Evolutionary conservation across 2,888 invertebrate genomes (phyloP).

Genomic region (Dryobotodes eremita): DNA sequence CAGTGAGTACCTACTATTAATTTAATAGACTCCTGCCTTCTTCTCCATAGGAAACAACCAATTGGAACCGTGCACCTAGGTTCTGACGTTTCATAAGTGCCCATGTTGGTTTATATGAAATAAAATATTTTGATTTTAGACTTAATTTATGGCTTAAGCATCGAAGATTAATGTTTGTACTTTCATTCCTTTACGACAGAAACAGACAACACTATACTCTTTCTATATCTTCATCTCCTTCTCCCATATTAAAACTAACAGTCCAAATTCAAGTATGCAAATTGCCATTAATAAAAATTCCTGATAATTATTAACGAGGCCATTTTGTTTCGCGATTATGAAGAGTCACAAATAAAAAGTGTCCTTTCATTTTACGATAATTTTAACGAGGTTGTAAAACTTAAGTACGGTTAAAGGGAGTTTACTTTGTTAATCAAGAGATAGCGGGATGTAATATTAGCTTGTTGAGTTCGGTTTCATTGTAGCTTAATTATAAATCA

Average conservation of each 20-base stretch:
- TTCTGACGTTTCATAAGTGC: no score
- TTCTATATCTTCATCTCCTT: background rate
- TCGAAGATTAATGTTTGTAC: no score
- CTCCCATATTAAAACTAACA: background rate
- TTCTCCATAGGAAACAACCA: no score
- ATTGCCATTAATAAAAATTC: slow-evolving; percentile 40
- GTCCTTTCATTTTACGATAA: slow-evolving; percentile 63
- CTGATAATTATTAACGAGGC: slow-evolving; percentile 61
- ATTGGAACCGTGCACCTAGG: no score
- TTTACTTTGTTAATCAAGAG: slow-evolving; percentile 58
- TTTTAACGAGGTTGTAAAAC: slow-evolving; percentile 59
- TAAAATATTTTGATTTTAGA: no score
- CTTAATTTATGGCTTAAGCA: no score
- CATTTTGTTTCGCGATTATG: slow-evolving; percentile 58
- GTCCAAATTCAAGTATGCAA: slow-evolving; percentile 31
- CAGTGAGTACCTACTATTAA: no score
- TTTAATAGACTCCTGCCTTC: no score
- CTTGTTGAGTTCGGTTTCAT: slow-evolving; percentile 36
- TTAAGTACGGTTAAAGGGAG: slow-evolving; percentile 55
- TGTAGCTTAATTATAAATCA: slow-evolving; percentile 30
- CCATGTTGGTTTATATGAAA: no score
- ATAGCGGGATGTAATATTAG: slow-evolving; percentile 40
- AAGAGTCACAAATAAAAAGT: slow-evolving; percentile 61
- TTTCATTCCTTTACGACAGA: no score
- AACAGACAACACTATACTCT: no score